Conservation (phyloP, 2,888 invertebrate genomes). For the Xanthorhoe designata region DNA sequence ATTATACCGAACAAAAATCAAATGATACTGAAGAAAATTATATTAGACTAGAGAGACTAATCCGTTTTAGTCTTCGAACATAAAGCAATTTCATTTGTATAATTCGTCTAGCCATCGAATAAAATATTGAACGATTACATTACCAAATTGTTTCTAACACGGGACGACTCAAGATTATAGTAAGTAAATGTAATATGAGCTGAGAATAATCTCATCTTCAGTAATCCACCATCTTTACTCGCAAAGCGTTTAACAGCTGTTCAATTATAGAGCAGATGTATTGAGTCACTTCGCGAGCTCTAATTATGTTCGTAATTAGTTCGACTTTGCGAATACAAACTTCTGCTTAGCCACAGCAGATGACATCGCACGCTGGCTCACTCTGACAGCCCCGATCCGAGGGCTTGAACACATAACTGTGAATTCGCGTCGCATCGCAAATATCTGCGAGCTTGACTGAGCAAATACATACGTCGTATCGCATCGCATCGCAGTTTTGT, state of each 20-base stretch:
- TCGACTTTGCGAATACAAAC: conserved; percentile 26
- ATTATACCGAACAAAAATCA: background rate
- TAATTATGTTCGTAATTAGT: conserved; percentile 35
- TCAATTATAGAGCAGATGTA: conserved; percentile 29
- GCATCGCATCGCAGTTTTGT: too few species aligned
- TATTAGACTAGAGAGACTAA: background rate
- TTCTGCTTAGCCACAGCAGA: conserved; percentile 15
- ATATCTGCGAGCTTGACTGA: too few species aligned
- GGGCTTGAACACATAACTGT: too few species aligned
- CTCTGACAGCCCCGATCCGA: background rate
- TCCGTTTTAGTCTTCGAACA: background rate
- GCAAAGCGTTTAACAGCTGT: conserved; percentile 17
- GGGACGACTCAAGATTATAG: background rate
- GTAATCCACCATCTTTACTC: conserved; percentile 2
- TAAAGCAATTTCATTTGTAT: background rate
- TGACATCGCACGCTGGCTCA: conserved; percentile 2
- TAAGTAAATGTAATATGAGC: background rate
- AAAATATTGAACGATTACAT: background rate
- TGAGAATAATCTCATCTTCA: background rate
- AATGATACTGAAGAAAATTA: background rate
- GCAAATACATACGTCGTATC: too few species aligned
- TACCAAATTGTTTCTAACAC: too few species aligned
- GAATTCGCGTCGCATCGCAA: too few species aligned
- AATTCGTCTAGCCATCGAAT: background rate
- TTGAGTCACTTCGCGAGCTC: conserved; percentile 28